Evolutionary conservation across 2,888 invertebrate species (phyloP).

Genomic region (Drosophila limbata): DNA sequence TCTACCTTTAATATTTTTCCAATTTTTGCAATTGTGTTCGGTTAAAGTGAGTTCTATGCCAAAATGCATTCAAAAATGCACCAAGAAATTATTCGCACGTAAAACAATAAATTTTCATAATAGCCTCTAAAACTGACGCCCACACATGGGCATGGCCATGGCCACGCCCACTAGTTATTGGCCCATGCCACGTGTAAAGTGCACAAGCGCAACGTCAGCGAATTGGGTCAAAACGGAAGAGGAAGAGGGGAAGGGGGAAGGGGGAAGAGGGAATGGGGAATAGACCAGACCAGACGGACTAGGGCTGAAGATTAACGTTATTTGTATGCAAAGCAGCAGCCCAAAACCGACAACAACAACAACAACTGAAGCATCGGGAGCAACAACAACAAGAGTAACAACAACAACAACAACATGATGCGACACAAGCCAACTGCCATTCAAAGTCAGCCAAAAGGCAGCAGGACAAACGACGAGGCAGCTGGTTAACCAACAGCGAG

Average conservation of each 20-base stretch:
- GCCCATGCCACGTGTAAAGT: conserved; percentile 60
- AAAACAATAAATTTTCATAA: conserved; percentile 73
- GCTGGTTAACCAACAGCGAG: background rate
- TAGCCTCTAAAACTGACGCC: conserved; percentile 36
- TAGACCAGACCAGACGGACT: conserved; percentile 9
- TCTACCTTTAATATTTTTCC: too few species aligned
- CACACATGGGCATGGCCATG: conserved; percentile 28
- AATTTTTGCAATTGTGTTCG: background rate
- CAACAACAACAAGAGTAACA: background rate
- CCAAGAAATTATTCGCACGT: conserved; percentile 58
- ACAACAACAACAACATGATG: conserved; percentile 38
- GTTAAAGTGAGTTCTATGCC: conserved; percentile 7
- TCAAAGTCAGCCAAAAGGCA: conserved; percentile 58
- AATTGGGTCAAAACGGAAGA: conserved; percentile 43
- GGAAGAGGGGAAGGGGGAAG: background rate
- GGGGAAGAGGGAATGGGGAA: background rate
- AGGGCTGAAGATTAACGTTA: conserved; percentile 64
- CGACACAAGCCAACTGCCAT: conserved; percentile 61
- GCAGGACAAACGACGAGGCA: conserved; percentile 30
- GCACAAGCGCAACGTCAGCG: conserved; percentile 71
- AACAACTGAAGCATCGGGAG: conserved; percentile 16
- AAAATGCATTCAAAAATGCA: conserved; percentile 30
- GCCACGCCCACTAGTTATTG: conserved; percentile 32
- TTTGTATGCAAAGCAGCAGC: conserved; percentile 75
- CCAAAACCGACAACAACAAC: conserved; percentile 56